These are phyloP conservation scores for Manis pentadactyla DNA, from an alignment of 2,797 vertebrate genomes.

Conservation along the genomic window DNA sequence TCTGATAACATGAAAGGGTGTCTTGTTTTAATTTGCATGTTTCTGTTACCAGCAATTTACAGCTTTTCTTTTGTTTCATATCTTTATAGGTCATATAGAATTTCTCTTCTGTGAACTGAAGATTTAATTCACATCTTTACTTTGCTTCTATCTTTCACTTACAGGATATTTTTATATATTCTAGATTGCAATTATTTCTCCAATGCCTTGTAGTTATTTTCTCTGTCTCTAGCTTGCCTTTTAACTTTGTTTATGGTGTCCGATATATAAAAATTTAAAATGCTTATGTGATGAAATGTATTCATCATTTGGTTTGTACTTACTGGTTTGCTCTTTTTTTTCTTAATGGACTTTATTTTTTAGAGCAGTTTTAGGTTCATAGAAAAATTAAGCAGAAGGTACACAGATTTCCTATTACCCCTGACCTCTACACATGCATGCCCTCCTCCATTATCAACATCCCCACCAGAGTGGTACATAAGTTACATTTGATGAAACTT, in stretches of 20 bases:
- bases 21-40: slow-evolving; percentile 54
- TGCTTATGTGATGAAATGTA: neutral
- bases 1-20: slow-evolving; percentile 34
- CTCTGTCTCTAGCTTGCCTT: slow-evolving; percentile 4
- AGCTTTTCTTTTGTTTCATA: neutral
- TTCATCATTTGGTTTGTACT: slow-evolving; percentile 20
- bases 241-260: slow-evolving; percentile 15
- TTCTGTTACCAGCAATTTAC: slow-evolving; percentile 41
- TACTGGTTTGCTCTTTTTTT: neutral
- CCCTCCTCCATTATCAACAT: neutral
- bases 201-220: neutral
- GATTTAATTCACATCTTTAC: slow-evolving; percentile 34
- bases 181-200: slow-evolving; percentile 40
- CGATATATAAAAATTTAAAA: neutral
- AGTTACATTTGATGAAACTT: neutral
- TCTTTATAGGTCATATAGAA: slow-evolving; percentile 14
- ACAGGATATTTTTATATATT: slow-evolving; percentile 17
- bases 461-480: neutral
- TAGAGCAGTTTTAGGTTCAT: neutral
- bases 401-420: neutral
- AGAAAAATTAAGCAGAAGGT: neutral
- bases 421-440: no score
- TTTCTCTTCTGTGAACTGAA: slow-evolving; percentile 15
- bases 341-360: slow-evolving; percentile 15
- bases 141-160: slow-evolving; percentile 14